Evolutionary conservation across 2,113 vertebrate species (phyloP), one percentile per base, ranked within the genome.

Genomic region (Callipepla squamata): DNA sequence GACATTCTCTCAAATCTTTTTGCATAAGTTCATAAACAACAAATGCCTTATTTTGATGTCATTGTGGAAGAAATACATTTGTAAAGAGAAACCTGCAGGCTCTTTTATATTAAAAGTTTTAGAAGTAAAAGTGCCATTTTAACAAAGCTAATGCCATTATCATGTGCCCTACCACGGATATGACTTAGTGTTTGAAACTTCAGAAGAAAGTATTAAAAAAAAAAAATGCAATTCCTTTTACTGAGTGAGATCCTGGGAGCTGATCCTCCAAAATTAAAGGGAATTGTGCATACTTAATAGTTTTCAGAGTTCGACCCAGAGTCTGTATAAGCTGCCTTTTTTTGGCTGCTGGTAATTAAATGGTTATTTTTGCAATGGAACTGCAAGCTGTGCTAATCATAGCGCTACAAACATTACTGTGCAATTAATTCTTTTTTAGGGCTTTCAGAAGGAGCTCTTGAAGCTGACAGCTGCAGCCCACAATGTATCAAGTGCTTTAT

Each of bases 401-500:
- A 9, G 6, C 36, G 59, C 72, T 88, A 76, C 82, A 62, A n/a
- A 91, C 57, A 62, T 92, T 96, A 86, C 73, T 61, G 90, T 62
- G 55, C 61, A 85, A 94, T 94, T 96, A 86, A 86, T 92, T 90
- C 86, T 91, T 91, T 40, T 80, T 90, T 13, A 86, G 66, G 57
- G 51, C 66, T 90, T 79, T 75, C 73, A 90, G 50, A 79, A 72
- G 58, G 21, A 90, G 80, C 51, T 86, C 65, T 80, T 72, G 76
- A 92, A 68, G 86, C 85, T 88, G 93, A 76, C 88, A 96, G 95
- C 88, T 95, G 90, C 73, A 93, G 77, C 73, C 77, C 61, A 66
- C 73, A 90, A 86, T 36, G 4, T 36, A 86, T n/a, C 47, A 68
- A 81, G 58, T 84, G 69, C 83, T 90, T 85, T 47, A 78, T 78